Conservation (phyloP, 2,888 invertebrate genomes). For the Listrodromus nycthemerus region DNA sequence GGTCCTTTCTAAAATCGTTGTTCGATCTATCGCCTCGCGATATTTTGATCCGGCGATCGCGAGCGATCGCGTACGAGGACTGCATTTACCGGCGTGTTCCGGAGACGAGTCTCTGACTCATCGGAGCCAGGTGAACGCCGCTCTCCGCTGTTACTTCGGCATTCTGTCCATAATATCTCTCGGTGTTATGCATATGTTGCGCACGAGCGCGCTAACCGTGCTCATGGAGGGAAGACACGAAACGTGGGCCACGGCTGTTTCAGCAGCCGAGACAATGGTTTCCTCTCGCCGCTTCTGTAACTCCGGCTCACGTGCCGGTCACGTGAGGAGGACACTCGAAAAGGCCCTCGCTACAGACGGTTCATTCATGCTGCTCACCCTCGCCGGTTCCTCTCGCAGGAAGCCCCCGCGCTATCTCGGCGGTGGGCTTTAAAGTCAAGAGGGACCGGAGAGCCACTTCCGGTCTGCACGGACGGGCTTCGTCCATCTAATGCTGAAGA, state of each 20-base stretch:
- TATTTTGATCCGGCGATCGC: background rate
- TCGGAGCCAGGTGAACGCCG: conserved; percentile 16
- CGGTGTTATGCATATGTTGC: conserved; percentile 17
- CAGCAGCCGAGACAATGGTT: conserved; percentile 73
- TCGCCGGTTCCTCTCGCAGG: conserved; percentile 51
- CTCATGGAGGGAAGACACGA: conserved; percentile 31
- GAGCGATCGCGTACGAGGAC: background rate
- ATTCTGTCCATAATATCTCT: conserved; percentile 23
- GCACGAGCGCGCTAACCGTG: conserved; percentile 10
- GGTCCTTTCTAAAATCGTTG: conserved; percentile 4
- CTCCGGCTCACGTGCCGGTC: conserved; percentile 74
- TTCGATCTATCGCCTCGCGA: conserved; percentile 11
- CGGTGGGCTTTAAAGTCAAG: conserved; percentile 65
- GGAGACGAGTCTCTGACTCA: conserved; percentile 10
- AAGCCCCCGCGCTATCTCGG: conserved; percentile 23
- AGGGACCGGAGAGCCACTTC: conserved; percentile 41
- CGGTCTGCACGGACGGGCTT: conserved; percentile 19
- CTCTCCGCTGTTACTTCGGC: background rate
- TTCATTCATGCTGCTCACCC: conserved; percentile 70
- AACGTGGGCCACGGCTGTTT: conserved; percentile 55
- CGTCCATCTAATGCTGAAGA: background rate
- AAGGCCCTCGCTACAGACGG: conserved; percentile 69
- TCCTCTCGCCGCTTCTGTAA: conserved; percentile 36
- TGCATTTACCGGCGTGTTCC: background rate
- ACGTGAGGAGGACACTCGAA: conserved; percentile 79